A percentile compares a stretch with the other conserved stretches of the same genome.
Evolutionary conservation across 2,113 vertebrate genomes (phyloP).

Genomic region (Oncorhynchus masou): DNA sequence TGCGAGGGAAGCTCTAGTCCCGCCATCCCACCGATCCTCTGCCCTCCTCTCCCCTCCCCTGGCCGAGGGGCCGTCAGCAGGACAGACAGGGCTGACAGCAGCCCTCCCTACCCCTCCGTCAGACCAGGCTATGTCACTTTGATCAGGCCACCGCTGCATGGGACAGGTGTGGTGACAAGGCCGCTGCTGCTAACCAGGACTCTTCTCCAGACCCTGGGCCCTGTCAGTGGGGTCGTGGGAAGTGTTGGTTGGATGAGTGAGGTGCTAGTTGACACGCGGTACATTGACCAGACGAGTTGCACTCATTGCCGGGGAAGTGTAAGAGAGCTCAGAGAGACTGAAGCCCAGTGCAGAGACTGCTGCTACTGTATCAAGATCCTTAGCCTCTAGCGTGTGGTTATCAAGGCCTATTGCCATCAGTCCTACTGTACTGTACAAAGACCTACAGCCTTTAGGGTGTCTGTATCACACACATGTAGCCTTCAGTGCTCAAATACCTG

Average conservation of each 20-base stretch:
- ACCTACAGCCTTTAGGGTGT: not conserved
- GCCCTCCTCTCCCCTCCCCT: constrained; percentile 10
- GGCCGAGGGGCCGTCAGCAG: constrained; percentile 53
- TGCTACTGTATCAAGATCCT: not conserved
- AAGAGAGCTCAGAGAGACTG: constrained; percentile 24
- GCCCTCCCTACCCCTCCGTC: constrained; percentile 38
- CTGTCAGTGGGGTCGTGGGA: constrained; percentile 20
- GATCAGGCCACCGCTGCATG: constrained; percentile 43
- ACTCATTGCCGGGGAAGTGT: constrained; percentile 30
- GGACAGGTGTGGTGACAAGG: constrained; percentile 53
- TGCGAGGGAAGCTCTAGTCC: constrained; percentile 35
- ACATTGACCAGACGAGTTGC: constrained; percentile 9
- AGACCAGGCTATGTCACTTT: constrained; percentile 51
- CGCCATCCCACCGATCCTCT: constrained; percentile 32
- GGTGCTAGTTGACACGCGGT: constrained; percentile 34
- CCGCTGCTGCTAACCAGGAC: constrained; percentile 19
- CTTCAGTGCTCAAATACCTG: too few species aligned
- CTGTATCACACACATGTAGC: too few species aligned
- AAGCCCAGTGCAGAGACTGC: not conserved
- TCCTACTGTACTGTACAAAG: constrained; percentile 15
- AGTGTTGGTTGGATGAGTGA: constrained; percentile 44
- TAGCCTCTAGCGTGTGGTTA: not conserved
- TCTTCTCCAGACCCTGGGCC: constrained; percentile 7
- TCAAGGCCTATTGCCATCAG: constrained; percentile 16
- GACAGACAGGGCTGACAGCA: constrained; percentile 63